These are phyloP conservation scores for Chlamydotis undulata DNA, from an alignment of 2,113 vertebrate species.

Conservation along the genomic window DNA sequence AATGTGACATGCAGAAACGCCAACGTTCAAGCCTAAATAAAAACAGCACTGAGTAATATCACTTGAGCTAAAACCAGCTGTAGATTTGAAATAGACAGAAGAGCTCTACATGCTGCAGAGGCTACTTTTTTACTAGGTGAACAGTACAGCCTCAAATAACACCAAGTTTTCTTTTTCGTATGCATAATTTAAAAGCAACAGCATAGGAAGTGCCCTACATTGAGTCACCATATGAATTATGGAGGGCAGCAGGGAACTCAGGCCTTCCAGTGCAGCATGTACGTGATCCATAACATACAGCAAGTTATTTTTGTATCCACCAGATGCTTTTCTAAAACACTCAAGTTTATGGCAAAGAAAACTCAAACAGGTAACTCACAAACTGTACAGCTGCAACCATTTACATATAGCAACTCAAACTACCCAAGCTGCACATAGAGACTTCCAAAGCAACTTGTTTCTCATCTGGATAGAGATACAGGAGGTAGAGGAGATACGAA, in stretches of 20 bases:
- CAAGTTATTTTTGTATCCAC: constrained; percentile 6
- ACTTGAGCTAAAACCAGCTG: neutral
- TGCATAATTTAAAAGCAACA: constrained; percentile 66
- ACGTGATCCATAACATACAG: neutral
- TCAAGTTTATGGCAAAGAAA: neutral
- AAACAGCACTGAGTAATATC: neutral
- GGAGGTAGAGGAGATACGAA: neutral
- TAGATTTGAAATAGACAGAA: neutral
- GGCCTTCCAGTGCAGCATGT: neutral
- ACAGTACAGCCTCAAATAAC: constrained; percentile 21
- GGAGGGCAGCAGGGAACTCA: constrained; percentile 1
- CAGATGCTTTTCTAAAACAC: neutral
- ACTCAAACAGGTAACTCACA: neutral
- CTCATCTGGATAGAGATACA: neutral
- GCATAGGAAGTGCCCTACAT: constrained; percentile 29
- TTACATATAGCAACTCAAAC: neutral
- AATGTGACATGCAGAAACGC: neutral
- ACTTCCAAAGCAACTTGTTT: neutral
- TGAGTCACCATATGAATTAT: constrained; percentile 57
- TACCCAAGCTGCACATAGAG: neutral
- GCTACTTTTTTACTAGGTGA: neutral
- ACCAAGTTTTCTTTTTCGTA: constrained; percentile 17
- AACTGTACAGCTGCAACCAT: neutral
- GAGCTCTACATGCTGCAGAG: neutral
- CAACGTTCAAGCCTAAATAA: neutral